Base-by-base conservation (phyloP, 2,113 vertebrate genomes). In the Corvus hawaiiensis region DNA sequence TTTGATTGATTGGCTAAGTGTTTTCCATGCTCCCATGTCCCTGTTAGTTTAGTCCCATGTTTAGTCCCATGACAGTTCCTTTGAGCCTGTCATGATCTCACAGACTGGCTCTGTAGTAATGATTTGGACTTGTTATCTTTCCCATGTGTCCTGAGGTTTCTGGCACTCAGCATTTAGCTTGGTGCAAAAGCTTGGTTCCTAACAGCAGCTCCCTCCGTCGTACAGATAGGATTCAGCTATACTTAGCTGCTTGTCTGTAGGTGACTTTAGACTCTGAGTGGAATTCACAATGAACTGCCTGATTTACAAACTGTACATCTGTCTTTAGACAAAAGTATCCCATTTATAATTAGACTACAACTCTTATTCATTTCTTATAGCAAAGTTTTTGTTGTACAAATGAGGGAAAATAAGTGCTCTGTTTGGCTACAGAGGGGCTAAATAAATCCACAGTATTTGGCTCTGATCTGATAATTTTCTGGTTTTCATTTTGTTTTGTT, bases 381-480 rank as follows among this genome's bases (percentile, higher is more conserved):
- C 21, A 64, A 77, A 80, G 44, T 83, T 97, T 82, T 85, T 23
- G 11, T 86, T 81, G 48, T 52, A 84, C 46, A 86, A 90, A 55
- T 67, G 30, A 78, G 43, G 48, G 71, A 77, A 90, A 95, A 62
- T 8, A 74, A 94, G 71, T 84, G 11, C 33, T 67, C 44, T 66
- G n/a, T 84, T 71, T 88, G 24, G 63, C 64, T 92, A 56, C 35
- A 63, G 56, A 80, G 48, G 22, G 41, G 56, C 68, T 67, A 55
- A 94, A 88, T 86, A 94, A 87, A 90, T 84, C 26, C 72, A 72
- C 32, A 72, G 22, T 52, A 24, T 74, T 94, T 84, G 76, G 92
- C 92, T 92, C 59, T 90, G 83, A 92, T 88, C 55, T 81, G 76
- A 81, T 72, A 66, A 59, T 92, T 77, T 94, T 90, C 61, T 8